Base-by-base conservation (phyloP, 2,113 vertebrate species). In the Cynopterus brachyotis region DNA sequence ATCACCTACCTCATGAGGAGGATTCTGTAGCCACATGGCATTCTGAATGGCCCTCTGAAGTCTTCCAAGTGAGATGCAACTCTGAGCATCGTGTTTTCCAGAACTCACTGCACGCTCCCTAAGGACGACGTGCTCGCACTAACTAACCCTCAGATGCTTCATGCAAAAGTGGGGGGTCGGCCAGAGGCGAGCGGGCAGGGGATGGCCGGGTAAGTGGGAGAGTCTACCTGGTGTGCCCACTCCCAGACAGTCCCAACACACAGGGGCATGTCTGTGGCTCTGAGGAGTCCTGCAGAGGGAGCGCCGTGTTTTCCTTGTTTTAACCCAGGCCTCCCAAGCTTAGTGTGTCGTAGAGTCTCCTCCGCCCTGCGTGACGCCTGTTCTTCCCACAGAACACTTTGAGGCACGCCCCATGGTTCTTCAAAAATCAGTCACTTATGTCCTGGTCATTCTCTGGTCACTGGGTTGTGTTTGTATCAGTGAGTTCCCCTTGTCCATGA, bases 111-210 rank as follows among this genome's bases (percentile, higher is more conserved):
- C 22, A 15, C 10, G 8, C 22, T 72, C 55, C n/a, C 47, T 69
- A 62, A 67, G 84, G 75, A 47, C 24, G 53, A 3, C 40, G 15
- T 17, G 1, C 37, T 80, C 75, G 10, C 11, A 26, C 40, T 26
- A 42, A 26, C 40, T 26, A 42, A 73, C 26, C 32, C 26, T 67
- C 3, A 40, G 55, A 42, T n/a, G 13, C 10, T n/a, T 80, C 17
- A 2, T 45, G 55, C 5, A 24, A 32, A 64, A 76, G 15, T 13
- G 47, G 3, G 12, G 26, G 26, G 11, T 12, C 11, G 9, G 57
- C 6, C 0, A 76, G 15, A 9, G 1, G 1, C 0, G 6, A 37
- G 4, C 5, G 64, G 5, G 1, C 13, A 3, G 11, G 26, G 26
- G 16, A 50, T 64, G 84, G 20, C 40, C 73, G 50, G 35, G 37